These are phyloP conservation scores for Pedetes capensis DNA, from an alignment of 2,113 vertebrate genomes.

Conservation along the genomic window DNA sequence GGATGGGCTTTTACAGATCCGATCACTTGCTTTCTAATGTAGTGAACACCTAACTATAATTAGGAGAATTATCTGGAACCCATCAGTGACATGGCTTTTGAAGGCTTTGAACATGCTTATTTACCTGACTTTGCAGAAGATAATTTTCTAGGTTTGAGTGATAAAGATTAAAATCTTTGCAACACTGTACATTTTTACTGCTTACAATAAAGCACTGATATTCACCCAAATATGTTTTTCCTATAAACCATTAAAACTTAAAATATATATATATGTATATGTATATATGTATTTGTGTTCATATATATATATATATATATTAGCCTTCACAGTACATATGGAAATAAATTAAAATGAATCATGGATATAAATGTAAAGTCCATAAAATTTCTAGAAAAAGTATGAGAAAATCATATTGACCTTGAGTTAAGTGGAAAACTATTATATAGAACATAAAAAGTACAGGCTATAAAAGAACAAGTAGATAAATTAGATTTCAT, in stretches of 20 bases:
- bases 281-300: no score
- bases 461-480: background rate
- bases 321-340: background rate
- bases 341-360: background rate
- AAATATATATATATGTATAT: no score
- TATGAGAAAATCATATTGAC: background rate
- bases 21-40: background rate
- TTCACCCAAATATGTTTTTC: background rate
- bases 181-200: background rate
- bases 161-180: conserved; percentile 27
- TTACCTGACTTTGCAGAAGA: conserved; percentile 32
- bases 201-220: background rate
- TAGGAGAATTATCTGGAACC: conserved; percentile 36
- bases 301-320: no score
- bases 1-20: conserved; percentile 7
- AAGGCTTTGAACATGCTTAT: conserved; percentile 10
- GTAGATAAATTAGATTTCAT: background rate
- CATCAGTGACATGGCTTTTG: background rate
- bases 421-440: background rate
- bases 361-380: background rate
- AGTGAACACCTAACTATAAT: background rate
- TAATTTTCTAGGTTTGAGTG: conserved; percentile 1
- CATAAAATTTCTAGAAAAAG: background rate
- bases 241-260: background rate
- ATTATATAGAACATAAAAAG: background rate